phyloP scores from a whole-genome alignment of 2,888 invertebrate genomes.

The Scaptomyza tumidula region DNA sequence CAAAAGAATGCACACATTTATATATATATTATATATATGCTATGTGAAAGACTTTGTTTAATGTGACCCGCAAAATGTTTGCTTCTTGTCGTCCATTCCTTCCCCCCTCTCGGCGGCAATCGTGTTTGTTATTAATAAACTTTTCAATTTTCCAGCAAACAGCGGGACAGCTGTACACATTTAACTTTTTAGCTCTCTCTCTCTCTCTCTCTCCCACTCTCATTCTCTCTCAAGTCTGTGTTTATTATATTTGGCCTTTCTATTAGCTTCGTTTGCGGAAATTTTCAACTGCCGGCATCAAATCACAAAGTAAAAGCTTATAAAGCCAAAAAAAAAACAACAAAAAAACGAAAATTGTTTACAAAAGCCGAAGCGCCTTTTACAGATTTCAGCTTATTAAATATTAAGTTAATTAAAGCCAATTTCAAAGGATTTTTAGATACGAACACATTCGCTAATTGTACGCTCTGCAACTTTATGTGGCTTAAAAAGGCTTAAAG shows the following conservation, averaged over 20 bases:
- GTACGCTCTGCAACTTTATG: neutral
- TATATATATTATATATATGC: conserved; percentile 12
- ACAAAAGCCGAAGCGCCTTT: neutral
- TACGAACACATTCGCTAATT: conserved; percentile 48
- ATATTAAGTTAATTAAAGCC: conserved; percentile 65
- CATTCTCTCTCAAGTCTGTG: neutral
- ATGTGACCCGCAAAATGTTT: conserved; percentile 28
- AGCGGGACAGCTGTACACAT: conserved; percentile 66
- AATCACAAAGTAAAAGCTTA: conserved; percentile 59
- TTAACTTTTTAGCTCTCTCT: conserved; percentile 57
- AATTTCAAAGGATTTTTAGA: conserved; percentile 66
- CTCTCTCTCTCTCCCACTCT: neutral
- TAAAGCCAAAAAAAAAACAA: conserved; percentile 39
- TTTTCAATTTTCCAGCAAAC: conserved; percentile 68
- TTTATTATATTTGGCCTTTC: conserved; percentile 34
- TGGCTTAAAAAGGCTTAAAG: neutral
- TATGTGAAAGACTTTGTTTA: conserved; percentile 46
- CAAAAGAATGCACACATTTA: conserved; percentile 29
- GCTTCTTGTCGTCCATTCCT: neutral
- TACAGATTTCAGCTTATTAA: conserved; percentile 51
- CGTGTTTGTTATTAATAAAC: conserved; percentile 74
- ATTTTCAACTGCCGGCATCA: conserved; percentile 54
- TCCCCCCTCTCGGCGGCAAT: conserved; percentile 5
- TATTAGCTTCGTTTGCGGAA: conserved; percentile 54
- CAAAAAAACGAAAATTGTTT: neutral